Evolutionary conservation across 2,888 invertebrate species (phyloP), one percentile per base, ranked within the genome.

Genomic region (Stenoptilia bipunctidactyla): DNA sequence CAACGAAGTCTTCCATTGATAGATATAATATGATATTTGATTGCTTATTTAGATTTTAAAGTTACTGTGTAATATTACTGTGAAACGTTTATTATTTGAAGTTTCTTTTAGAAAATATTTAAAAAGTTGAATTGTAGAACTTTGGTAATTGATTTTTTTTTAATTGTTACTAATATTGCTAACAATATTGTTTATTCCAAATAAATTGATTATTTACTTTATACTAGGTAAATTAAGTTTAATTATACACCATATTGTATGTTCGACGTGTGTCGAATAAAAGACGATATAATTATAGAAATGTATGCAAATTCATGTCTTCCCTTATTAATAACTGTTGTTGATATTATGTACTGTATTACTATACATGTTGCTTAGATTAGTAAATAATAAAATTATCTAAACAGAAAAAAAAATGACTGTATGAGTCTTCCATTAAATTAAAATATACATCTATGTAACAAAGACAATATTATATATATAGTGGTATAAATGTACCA

Each of bases 1-100:
- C 76, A 79, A 79, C 80, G 79, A 82, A 79, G 75, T 79, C 77
- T 80, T 80, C 77, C 80, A 74, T 20, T 20, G 48, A 48, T 45
- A 50, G 27, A 40, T 42, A 38, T 43, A 41, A 45, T 14, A 27
- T n/a, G 25, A 15, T 10, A 27, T 14, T 2, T 15, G 13, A 34
- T 39, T 35, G 39, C 14, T 35, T 35, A 25, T 35, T n/a, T 34
- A 25, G 9, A 25, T 6, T 6, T 9, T 25, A 25, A 25, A 5
- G 9, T 6, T 6, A n/a, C n/a, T n/a, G n/a, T n/a, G n/a, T n/a
- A n/a, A n/a, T n/a, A n/a, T n/a, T n/a, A n/a, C n/a, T n/a, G n/a
- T n/a, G n/a, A n/a, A n/a, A n/a, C n/a, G n/a, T n/a, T n/a, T n/a
- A n/a, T n/a, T n/a, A n/a, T n/a, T n/a, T n/a, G n/a, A n/a, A n/a